Evolutionary conservation across 2,888 invertebrate genomes (phyloP), one percentile per base, ranked within the genome.

Genomic region (Apotomis capreana): DNA sequence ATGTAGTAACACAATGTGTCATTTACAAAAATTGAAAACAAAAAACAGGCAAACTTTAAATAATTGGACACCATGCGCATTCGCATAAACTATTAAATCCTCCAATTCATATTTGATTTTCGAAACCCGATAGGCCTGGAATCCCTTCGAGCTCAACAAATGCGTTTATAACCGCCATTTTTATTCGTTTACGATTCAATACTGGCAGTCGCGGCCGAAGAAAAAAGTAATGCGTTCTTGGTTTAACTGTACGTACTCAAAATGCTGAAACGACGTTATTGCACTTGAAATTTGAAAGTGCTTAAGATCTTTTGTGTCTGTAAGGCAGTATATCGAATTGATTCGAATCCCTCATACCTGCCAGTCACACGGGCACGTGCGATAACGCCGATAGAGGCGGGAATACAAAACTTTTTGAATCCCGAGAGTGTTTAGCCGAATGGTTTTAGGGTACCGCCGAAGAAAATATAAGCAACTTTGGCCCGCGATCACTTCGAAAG

Each of bases 341-440:
- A 72, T 68, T 72, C 63, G 58, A 72, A 68, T 68, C 63, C 72
- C 72, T 59, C 68, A 71, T 68, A 72, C 72, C 72, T 72, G 72
- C 72, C 72, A 72, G 72, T 72, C 72, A 72, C 68, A 63, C 68
- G 74, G 75, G 77, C 80, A 82, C 81, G 82, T 80, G 79, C 81
- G 76, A 80, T 78, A 76, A 70, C 71, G 74, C 64, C 64, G 72
- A 73, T 59, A 76, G 75, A 69, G 69, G 73, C 62, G 67, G 67
- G 75, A 76, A 77, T 77, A 79, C 74, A 70, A 80, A 84, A 83
- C 76, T 82, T 81, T 79, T 76, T 64, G 74, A 78, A 81, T 79
- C 81, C 78, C 76, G 74, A 65, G 58, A 60, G 72, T 70, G 74
- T 73, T 69, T 76, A 73, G 64, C 52, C 69, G 76, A 78, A 78